Evolutionary conservation across 1,140 invertebrate species (phyloP).

Genomic region (Metaphire vulgaris): DNA sequence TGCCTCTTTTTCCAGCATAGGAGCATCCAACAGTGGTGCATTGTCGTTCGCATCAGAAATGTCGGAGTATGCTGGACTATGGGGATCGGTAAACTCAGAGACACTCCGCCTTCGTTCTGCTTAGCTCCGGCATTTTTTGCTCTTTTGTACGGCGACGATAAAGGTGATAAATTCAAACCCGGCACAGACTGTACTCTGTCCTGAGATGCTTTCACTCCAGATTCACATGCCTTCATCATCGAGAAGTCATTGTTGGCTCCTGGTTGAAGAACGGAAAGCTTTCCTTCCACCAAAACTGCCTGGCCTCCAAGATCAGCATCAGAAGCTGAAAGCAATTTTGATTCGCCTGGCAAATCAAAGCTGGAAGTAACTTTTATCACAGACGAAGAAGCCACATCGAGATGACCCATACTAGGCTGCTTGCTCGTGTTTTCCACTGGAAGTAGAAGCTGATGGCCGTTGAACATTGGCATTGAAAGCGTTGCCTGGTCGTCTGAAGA

Average conservation of each 20-base stretch:
- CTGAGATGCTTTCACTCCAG: neutral
- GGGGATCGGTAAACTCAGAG: slow-evolving; percentile 56
- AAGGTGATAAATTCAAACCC: neutral
- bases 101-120: neutral
- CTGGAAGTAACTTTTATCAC: neutral
- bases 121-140: neutral
- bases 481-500: neutral
- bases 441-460: neutral
- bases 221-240: neutral
- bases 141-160: neutral
- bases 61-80: slow-evolving; percentile 90
- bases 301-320: neutral
- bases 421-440: neutral
- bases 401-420: neutral
- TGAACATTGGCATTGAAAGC: neutral
- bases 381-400: neutral
- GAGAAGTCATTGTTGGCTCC: neutral
- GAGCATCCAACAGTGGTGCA: slow-evolving; percentile 73
- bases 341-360: neutral
- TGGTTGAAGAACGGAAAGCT: neutral
- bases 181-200: neutral
- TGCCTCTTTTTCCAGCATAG: slow-evolving; percentile 57
- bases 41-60: slow-evolving; percentile 82
- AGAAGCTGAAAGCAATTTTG: neutral
- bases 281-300: neutral